A percentile compares a stretch with the other conserved stretches of the same genome.
Conservation (phyloP, 2,888 invertebrate species). For the Aproaerema taeniolella region DNA sequence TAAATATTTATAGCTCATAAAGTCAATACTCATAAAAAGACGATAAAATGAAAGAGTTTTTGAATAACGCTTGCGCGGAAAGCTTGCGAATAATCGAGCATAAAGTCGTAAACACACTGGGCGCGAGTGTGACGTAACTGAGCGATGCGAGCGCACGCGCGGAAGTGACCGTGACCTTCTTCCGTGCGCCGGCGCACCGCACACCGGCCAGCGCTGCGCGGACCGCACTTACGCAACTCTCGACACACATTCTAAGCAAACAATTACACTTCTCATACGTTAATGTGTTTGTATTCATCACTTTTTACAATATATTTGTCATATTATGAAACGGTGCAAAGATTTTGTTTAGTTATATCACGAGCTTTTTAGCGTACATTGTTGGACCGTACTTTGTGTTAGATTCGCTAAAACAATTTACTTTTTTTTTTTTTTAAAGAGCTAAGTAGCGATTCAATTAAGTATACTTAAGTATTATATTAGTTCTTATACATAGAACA, state of each 20-base stretch:
- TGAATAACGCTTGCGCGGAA: slow-evolving; percentile 1
- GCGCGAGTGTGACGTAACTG: slow-evolving; percentile 1
- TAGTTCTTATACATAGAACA: too few species aligned
- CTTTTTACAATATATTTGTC: slow-evolving; percentile 1
- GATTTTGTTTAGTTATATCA: neutral
- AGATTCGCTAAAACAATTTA: too few species aligned
- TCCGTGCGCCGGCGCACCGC: slow-evolving; percentile 15
- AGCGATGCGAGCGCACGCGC: slow-evolving; percentile 10
- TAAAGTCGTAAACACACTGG: slow-evolving; percentile 9
- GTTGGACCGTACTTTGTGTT: too few species aligned
- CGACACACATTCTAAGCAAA: slow-evolving; percentile 7
- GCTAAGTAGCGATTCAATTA: too few species aligned
- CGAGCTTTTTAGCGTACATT: too few species aligned
- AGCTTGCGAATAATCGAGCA: neutral
- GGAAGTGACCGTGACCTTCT: slow-evolving; percentile 33
- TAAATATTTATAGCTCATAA: neutral
- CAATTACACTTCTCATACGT: slow-evolving; percentile 4
- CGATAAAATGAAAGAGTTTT: too few species aligned
- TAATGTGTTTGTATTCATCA: neutral
- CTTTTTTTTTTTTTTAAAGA: too few species aligned
- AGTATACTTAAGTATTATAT: too few species aligned
- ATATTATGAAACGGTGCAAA: neutral
- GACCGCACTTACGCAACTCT: neutral
- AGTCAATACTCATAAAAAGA: neutral
- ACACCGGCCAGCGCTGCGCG: neutral